Conservation (phyloP, 1,140 invertebrate genomes). For the Melipona quadrifasciata region DNA sequence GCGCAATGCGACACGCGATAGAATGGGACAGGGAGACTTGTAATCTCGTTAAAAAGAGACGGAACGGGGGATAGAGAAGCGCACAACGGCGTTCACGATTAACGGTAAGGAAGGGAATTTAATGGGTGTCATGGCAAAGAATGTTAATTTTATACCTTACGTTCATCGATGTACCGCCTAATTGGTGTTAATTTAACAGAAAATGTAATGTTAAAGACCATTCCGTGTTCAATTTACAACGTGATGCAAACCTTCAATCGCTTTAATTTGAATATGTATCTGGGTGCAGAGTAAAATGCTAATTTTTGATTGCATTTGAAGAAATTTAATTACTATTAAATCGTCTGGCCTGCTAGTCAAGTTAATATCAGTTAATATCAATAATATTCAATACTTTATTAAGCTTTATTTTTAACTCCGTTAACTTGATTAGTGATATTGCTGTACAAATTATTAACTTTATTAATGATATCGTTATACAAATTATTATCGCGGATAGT, state of each 20-base stretch:
- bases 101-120: constrained; percentile 67
- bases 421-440: neutral
- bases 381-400: neutral
- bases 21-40: constrained; percentile 60
- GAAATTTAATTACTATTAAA: neutral
- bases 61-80: constrained; percentile 38
- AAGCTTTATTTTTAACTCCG: neutral
- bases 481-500: neutral
- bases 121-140: constrained; percentile 63
- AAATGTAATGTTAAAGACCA: neutral
- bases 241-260: neutral
- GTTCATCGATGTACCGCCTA: constrained; percentile 29
- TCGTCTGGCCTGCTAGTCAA: neutral
- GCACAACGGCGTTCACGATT: constrained; percentile 36
- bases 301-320: neutral
- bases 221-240: constrained; percentile 6
- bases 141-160: constrained; percentile 62
- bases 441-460: neutral
- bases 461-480: neutral
- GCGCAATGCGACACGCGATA: constrained; percentile 76
- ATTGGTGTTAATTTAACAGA: constrained; percentile 34
- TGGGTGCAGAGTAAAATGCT: neutral
- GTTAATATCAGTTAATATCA: too few relatives aligned
- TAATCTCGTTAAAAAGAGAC: constrained; percentile 64
- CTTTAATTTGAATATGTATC: neutral